phyloP scores from a whole-genome alignment of 2,113 vertebrate species.

The Otocyon megalotis region DNA sequence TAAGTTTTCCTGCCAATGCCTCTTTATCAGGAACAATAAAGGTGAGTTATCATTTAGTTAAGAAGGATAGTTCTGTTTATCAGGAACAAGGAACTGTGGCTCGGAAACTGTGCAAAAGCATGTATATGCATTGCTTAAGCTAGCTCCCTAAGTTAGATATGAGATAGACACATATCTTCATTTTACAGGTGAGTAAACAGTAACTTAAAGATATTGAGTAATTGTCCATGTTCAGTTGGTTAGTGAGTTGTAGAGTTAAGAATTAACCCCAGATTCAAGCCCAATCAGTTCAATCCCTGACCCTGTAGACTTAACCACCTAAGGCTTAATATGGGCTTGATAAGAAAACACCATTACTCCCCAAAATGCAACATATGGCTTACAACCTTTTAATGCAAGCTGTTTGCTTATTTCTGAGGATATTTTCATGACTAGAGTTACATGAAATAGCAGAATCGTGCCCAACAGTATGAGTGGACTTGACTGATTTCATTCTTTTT shows the following conservation, averaged over 20 bases:
- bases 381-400: background rate
- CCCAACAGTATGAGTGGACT: background rate
- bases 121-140: background rate
- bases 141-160: background rate
- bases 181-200: background rate
- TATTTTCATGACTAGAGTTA: background rate
- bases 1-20: background rate
- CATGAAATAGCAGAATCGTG: background rate
- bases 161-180: background rate
- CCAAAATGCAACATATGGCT: background rate
- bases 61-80: background rate
- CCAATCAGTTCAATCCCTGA: background rate
- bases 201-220: background rate
- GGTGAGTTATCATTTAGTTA: background rate
- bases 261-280: conserved; percentile 28
- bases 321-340: background rate
- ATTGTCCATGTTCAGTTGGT: background rate
- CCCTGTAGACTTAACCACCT: background rate
- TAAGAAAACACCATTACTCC: background rate
- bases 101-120: background rate
- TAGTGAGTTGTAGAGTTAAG: background rate
- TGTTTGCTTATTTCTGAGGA: background rate
- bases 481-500: background rate
- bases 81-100: background rate
- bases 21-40: background rate